phyloP scores from a whole-genome alignment of 2,797 vertebrate genomes.

The Falco cherrug region DNA sequence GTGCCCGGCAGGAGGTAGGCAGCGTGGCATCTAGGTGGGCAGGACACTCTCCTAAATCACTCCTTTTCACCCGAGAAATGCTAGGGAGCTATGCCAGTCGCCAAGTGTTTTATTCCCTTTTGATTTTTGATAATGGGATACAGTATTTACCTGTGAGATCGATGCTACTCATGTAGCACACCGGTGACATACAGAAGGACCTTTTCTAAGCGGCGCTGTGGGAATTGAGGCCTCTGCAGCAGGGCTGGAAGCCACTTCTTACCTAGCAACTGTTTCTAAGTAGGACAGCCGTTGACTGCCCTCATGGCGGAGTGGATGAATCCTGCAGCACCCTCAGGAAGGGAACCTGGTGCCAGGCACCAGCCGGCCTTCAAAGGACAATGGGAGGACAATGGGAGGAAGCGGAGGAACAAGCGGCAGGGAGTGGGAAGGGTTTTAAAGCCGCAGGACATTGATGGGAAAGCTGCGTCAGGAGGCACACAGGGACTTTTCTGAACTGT shows the following conservation, averaged over 20 bases:
- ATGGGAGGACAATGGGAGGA: constrained; percentile 60
- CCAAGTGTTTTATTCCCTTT: background rate
- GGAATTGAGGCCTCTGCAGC: constrained; percentile 72
- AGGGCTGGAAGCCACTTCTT: constrained; percentile 63
- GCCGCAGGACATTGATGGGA: background rate
- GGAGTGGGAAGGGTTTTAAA: constrained; percentile 53
- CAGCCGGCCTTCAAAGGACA: constrained; percentile 42
- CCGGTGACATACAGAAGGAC: constrained; percentile 64
- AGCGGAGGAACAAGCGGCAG: background rate
- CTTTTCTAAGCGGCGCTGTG: constrained; percentile 64
- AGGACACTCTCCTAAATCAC: background rate
- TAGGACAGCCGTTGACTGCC: constrained; percentile 66
- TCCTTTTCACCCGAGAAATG: background rate
- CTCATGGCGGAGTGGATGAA: constrained; percentile 55
- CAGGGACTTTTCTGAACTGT: background rate
- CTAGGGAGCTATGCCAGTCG: background rate
- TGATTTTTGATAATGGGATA: constrained; percentile 50
- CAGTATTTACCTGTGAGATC: constrained; percentile 61
- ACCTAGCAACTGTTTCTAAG: constrained; percentile 72
- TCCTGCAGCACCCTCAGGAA: constrained; percentile 66
- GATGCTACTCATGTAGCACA: constrained; percentile 52
- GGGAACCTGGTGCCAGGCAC: constrained; percentile 26
- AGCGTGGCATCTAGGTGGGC: background rate
- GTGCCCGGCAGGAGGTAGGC: background rate
- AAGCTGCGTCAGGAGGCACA: background rate